Conservation (phyloP, 2,113 vertebrate species). For the Poecilia latipinna region DNA sequence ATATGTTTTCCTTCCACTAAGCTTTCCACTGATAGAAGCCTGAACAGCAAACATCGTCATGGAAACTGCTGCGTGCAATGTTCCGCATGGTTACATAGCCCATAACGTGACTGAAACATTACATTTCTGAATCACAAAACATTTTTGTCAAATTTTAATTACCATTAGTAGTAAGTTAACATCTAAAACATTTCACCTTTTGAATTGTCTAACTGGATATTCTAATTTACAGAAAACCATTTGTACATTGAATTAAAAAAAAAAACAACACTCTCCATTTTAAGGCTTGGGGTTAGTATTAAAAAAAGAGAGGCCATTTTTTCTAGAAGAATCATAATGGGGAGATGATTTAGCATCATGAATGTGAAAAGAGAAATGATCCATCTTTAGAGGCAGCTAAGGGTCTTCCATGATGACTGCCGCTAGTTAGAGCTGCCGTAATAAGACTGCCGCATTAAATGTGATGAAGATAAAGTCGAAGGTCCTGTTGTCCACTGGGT, state of each 20-base stretch:
- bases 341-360: not conserved
- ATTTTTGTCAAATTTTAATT: not conserved
- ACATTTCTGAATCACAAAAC: not conserved
- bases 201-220: not conserved
- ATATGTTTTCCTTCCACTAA: not conserved
- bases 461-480: constrained; percentile 37
- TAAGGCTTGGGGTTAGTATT: constrained; percentile 27
- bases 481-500: constrained; percentile 21
- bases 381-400: constrained; percentile 19
- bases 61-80: not conserved
- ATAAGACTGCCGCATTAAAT: constrained; percentile 38
- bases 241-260: not conserved
- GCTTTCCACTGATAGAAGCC: not conserved
- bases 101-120: too few relatives aligned
- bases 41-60: too few relatives aligned
- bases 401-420: constrained; percentile 38
- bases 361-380: constrained; percentile 17
- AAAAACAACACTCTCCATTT: constrained; percentile 15
- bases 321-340: constrained; percentile 16
- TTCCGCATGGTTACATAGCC: too few relatives aligned
- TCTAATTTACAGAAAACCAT: not conserved
- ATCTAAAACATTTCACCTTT: not conserved
- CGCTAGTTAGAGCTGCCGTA: constrained; percentile 15
- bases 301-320: constrained; percentile 6
- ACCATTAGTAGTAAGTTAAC: not conserved